Evolutionary conservation across 1,140 invertebrate species (phyloP).

Genomic region (Harlomillsia oculata): DNA sequence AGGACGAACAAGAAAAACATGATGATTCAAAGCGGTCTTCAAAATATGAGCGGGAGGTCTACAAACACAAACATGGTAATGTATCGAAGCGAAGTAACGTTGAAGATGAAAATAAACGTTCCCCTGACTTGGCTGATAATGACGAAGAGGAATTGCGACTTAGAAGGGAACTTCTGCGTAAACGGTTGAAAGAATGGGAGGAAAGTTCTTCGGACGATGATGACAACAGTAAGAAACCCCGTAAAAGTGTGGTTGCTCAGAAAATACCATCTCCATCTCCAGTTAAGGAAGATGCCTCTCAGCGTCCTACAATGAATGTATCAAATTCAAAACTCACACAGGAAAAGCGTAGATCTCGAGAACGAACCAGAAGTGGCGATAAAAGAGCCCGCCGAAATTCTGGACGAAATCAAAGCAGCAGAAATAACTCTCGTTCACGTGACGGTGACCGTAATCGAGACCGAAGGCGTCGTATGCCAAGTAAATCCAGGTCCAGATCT

Average conservation of each 20-base stretch:
- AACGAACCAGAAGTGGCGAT: too few species aligned
- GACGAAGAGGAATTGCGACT: conserved; percentile 28
- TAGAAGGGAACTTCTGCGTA: conserved; percentile 28
- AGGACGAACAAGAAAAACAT: neutral
- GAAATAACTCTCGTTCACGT: neutral
- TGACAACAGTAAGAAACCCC: conserved; percentile 3
- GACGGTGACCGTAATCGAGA: neutral
- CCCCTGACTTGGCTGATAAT: conserved; percentile 11
- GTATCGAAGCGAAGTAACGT: too few species aligned
- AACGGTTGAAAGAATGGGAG: conserved; percentile 31
- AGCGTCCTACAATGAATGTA: neutral
- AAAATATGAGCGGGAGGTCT: too few species aligned
- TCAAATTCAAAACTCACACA: too few species aligned
- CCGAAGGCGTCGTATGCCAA: neutral
- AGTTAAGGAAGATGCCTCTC: neutral
- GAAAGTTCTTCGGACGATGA: conserved; percentile 21
- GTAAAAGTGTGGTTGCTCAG: too few species aligned
- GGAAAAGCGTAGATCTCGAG: too few species aligned
- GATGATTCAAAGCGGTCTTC: too few species aligned
- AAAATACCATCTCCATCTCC: neutral
- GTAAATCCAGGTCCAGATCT: conserved; percentile 1
- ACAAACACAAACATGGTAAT: too few species aligned
- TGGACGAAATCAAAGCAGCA: neutral
- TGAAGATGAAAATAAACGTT: too few species aligned
- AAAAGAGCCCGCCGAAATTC: neutral